Conservation (phyloP, 1,140 invertebrate genomes). For the Cydia pomonella region DNA sequence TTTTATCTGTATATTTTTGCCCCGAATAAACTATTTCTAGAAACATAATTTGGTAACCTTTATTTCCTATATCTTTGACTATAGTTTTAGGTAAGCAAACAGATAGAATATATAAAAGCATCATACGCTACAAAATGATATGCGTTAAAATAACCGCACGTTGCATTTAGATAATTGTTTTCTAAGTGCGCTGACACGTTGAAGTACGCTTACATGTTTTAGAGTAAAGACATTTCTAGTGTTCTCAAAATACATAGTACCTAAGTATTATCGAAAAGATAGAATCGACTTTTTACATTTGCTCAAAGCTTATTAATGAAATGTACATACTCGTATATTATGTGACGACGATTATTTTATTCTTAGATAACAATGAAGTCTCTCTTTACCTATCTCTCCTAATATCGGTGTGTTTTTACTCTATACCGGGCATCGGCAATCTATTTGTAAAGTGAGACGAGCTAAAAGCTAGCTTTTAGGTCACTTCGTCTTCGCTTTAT, state of each 20-base stretch:
- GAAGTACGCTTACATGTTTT: neutral
- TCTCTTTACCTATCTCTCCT: neutral
- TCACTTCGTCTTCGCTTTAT: slow-evolving; percentile 44
- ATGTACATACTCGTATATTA: too few species aligned
- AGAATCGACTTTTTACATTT: too few species aligned
- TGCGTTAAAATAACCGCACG: neutral
- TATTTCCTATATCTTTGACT: too few species aligned
- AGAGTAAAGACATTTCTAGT: neutral
- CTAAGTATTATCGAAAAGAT: too few species aligned
- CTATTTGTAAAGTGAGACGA: slow-evolving; percentile 61
- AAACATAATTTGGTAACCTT: too few species aligned
- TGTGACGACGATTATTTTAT: neutral
- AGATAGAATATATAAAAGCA: too few species aligned
- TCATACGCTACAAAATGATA: neutral
- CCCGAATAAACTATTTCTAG: too few species aligned
- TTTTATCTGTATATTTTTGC: too few species aligned
- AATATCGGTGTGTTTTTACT: neutral
- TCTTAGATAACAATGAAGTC: neutral
- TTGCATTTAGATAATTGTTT: slow-evolving; percentile 1
- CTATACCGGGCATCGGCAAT: slow-evolving; percentile 22
- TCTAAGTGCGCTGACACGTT: neutral
- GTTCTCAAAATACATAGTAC: neutral
- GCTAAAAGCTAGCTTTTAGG: slow-evolving; percentile 66
- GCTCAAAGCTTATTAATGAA: too few species aligned
- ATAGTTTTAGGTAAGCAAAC: too few species aligned